These are phyloP conservation scores for Stigmatopora nigra DNA, from an alignment of 2,113 vertebrate species.

Conservation along the genomic window DNA sequence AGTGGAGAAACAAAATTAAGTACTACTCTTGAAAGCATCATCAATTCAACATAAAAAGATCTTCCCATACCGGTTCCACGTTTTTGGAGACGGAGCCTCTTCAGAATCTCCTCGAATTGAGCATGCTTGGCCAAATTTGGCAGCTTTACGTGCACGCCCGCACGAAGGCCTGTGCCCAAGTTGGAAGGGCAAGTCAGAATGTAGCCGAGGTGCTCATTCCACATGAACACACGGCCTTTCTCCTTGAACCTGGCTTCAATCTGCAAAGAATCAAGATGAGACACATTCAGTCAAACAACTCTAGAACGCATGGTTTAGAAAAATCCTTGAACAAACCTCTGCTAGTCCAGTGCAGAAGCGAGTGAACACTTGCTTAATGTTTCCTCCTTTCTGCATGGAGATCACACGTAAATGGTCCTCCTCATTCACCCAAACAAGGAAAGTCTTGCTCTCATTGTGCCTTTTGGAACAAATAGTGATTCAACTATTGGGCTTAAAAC, in stretches of 20 bases:
- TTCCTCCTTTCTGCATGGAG: slow-evolving; percentile 7
- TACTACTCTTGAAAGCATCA: not conserved
- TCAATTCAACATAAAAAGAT: not conserved
- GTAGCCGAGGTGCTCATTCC: slow-evolving; percentile 8
- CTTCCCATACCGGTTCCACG: not conserved
- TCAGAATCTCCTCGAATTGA: slow-evolving; percentile 4
- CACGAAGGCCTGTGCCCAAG: slow-evolving; percentile 6
- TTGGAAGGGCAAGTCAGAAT: slow-evolving; percentile 11
- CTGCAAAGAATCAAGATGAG: not conserved
- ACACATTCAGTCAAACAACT: no score
- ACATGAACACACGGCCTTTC: slow-evolving; percentile 7
- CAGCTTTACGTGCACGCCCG: slow-evolving; percentile 3
- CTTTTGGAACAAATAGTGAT: not conserved
- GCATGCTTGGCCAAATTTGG: slow-evolving; percentile 4
- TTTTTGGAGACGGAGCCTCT: slow-evolving; percentile 9
- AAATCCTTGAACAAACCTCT: not conserved
- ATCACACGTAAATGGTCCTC: slow-evolving; percentile 9
- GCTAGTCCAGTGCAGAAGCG: slow-evolving; percentile 7
- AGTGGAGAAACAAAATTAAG: not conserved
- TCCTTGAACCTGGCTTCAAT: slow-evolving; percentile 7
- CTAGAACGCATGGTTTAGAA: not conserved
- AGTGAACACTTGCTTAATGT: slow-evolving; percentile 5
- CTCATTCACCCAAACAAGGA: slow-evolving; percentile 9
- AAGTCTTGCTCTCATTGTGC: slow-evolving; percentile 6
- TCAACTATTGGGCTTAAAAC: not conserved